Evolutionary conservation across 2,888 invertebrate species (phyloP).

Genomic region (Leucania comma): DNA sequence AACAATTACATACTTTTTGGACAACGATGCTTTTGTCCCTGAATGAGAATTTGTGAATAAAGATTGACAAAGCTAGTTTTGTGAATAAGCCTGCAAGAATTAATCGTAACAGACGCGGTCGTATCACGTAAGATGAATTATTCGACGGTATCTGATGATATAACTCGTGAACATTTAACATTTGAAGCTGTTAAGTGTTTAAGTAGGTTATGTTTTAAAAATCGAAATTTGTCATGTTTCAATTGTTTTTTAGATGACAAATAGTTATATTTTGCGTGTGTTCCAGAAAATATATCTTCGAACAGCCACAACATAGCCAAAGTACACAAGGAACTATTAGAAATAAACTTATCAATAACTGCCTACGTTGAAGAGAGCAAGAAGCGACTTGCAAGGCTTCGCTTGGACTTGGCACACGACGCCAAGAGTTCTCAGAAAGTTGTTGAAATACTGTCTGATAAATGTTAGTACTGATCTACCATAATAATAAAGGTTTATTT

Average conservation of each 20-base stretch:
- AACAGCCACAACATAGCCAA: slow-evolving; percentile 80
- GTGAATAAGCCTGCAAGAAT: slow-evolving; percentile 69
- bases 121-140: slow-evolving; percentile 86
- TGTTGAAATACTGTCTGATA: slow-evolving; percentile 80
- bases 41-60: slow-evolving; percentile 42
- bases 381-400: slow-evolving; percentile 77
- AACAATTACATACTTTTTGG: too few species aligned
- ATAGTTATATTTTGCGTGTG: slow-evolving; percentile 39
- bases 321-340: slow-evolving; percentile 83
- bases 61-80: slow-evolving; percentile 15
- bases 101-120: slow-evolving; percentile 64
- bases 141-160: slow-evolving; percentile 85
- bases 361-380: slow-evolving; percentile 85
- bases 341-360: slow-evolving; percentile 86
- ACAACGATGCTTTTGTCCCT: slow-evolving; percentile 56
- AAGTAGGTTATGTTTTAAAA: slow-evolving; percentile 87
- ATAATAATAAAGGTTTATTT: background rate
- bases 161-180: slow-evolving; percentile 82
- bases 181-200: slow-evolving; percentile 82
- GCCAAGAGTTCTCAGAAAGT: slow-evolving; percentile 82
- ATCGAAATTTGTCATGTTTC: slow-evolving; percentile 78
- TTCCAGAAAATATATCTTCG: slow-evolving; percentile 85
- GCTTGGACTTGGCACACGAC: slow-evolving; percentile 79
- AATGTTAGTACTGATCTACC: slow-evolving; percentile 76
- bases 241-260: slow-evolving; percentile 74